phyloP scores from a whole-genome alignment of 2,888 invertebrate genomes.

The Dioctria linearis region DNA sequence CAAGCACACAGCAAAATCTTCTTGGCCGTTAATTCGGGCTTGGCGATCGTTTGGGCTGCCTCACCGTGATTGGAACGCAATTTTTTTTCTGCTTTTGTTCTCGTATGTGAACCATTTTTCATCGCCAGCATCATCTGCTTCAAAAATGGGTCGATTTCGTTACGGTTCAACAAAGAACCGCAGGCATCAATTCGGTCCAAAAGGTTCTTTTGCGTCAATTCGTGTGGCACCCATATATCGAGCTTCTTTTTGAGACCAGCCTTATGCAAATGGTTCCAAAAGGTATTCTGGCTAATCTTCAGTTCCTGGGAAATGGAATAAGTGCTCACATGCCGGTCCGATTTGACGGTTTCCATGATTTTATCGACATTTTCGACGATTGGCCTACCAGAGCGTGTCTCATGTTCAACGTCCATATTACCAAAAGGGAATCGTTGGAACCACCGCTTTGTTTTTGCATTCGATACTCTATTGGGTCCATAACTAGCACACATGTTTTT shows the following conservation, averaged over 20 bases:
- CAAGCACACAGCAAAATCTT: slow-evolving; percentile 31
- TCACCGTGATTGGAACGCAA: slow-evolving; percentile 57
- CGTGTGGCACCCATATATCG: slow-evolving; percentile 27
- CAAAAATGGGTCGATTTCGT: slow-evolving; percentile 60
- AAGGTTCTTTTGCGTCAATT: slow-evolving; percentile 13
- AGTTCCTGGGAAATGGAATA: background rate
- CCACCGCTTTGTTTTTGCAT: background rate
- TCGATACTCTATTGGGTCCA: slow-evolving; percentile 22
- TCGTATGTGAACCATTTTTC: slow-evolving; percentile 60
- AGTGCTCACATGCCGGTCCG: slow-evolving; percentile 46
- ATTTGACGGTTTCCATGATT: slow-evolving; percentile 25
- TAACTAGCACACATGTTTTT: slow-evolving; percentile 39
- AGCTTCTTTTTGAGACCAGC: slow-evolving; percentile 43
- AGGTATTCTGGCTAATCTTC: background rate
- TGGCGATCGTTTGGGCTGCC: slow-evolving; percentile 42
- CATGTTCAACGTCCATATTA: background rate
- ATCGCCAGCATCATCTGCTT: slow-evolving; percentile 59
- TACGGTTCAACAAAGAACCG: slow-evolving; percentile 58
- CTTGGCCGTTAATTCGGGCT: slow-evolving; percentile 57
- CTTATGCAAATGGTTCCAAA: slow-evolving; percentile 47
- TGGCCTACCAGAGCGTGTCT: no score
- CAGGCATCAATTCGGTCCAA: slow-evolving; percentile 52
- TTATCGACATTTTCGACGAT: background rate
- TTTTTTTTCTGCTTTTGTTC: slow-evolving; percentile 43
- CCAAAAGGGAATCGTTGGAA: slow-evolving; percentile 38